Evolutionary conservation across 1,140 invertebrate genomes (phyloP), one percentile per base, ranked within the genome.

Genomic region (Wasmannia auropunctata): DNA sequence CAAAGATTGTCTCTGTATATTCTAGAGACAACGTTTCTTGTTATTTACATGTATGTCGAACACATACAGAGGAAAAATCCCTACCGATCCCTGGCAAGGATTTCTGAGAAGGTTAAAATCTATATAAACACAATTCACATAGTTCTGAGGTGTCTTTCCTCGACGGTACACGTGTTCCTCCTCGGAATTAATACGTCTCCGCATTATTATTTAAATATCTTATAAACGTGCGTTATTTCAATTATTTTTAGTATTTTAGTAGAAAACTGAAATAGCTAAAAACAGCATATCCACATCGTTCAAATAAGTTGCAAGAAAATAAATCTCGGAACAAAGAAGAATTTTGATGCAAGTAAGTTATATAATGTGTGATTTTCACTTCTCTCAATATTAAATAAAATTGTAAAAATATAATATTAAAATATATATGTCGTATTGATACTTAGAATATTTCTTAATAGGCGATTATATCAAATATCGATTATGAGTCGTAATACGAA

Each of bases 401-500:
- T 34, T 70, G 3, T 0, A 70, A 70, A 70, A 67, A 43, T 67
- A 67, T 5, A 43, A 54, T 54, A 72, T 54, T n/a, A 11, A 34
- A 19, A 72, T n/a, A 43, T 43, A 43, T 28, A 46, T 34, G 3
- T 31, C 8, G 8, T 72, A n/a, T 75, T 25, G 14, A 58, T 37
- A 0, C 3, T 75, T 34, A 25, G 1, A 16, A 56, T 37, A 56
- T 22, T 37, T 56, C 11, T 72, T 34, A 22, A 4, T 8, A 75
- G 22, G 4, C 22, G 46, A 54, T 75, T 62, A 16, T 37, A 63
- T 37, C 51, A n/a, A 58, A 65, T 19, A 63, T 37, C 51, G 8
- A 58, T 58, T 19, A 89, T 88, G 87, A 72, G 11, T 16, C 25
- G 11, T 10, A 37, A 14, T 4, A 14, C 1, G 14, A 31, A 72